Percentiles rank a stretch among this genome's conserved stretches.
Conservation (phyloP, 1,140 invertebrate species). For the Elymnias hypermnestra region DNA sequence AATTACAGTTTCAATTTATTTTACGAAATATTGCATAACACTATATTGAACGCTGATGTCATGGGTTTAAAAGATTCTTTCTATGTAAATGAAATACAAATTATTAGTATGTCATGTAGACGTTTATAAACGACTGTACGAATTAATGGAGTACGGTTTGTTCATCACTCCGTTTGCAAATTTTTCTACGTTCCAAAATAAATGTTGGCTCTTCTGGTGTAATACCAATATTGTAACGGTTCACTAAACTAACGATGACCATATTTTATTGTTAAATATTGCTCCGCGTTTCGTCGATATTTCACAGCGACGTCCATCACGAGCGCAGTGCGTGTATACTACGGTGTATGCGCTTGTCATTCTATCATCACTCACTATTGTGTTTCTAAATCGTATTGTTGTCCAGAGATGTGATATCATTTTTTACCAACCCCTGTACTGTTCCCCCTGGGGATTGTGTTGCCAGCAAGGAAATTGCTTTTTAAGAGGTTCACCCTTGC, state of each 20-base stretch:
- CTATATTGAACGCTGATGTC: no score
- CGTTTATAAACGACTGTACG: no score
- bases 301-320: constrained; percentile 9
- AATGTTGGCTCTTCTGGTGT: constrained; percentile 4
- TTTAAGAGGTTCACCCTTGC: constrained; percentile 31
- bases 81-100: no score
- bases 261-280: constrained; percentile 9
- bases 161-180: constrained; percentile 1
- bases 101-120: no score
- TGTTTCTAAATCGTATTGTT: constrained; percentile 44
- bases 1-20: no score
- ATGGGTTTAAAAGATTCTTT: no score
- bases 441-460: constrained; percentile 29
- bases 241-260: background rate
- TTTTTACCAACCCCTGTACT: constrained; percentile 31
- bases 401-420: constrained; percentile 46
- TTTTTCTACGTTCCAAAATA: constrained; percentile 2
- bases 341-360: no score
- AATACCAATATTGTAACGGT: constrained; percentile 4
- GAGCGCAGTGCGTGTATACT: constrained; percentile 10
- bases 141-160: background rate
- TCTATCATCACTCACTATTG: constrained; percentile 28
- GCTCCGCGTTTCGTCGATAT: constrained; percentile 4
- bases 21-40: no score
- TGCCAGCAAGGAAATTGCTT: constrained; percentile 36